Base-by-base conservation (phyloP, 2,888 invertebrate species). In the Didymodactylos carnosus region DNA sequence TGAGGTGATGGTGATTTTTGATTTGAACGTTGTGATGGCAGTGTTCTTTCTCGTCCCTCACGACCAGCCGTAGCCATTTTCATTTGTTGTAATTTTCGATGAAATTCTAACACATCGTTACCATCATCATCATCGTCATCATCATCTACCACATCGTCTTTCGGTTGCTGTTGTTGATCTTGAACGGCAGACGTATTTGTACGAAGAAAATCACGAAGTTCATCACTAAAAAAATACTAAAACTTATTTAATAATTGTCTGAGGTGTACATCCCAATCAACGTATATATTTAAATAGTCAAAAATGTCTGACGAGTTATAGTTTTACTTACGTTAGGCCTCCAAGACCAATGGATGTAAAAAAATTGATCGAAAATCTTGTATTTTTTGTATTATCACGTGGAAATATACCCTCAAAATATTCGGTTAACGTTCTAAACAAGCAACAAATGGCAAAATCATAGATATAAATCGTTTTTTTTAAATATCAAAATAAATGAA, bases 331-430 rank as follows among this genome's bases (percentile, higher is more conserved):
- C 86, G 97, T 98, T 2, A 98, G 85, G 0, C 94, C 95, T 74
- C 97, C 97, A 73, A 98, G 87, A 78, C 97, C 94, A 80, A 94
- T 94, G 0, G 93, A 91, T 0, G 94, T 94, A 83, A 95, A 95
- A 85, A 94, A 95, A 81, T 95, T 95, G 71, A 98, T 97, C 0
- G 97, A 91, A 85, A 98, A 98, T 80, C 97, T 86, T 0, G 95
- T 94, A 82, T 97, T 93, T 81, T 91, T 89, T 0, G 97, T 95
- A 85, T 94, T 91, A 81, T 97, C 94, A 74, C 92, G 87, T 0
- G 98, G 97, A 83, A 99, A 92, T 7, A 99, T 84, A 0, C 97
- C 95, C 41, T 88, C 88, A 84, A 97, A 94, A 35, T 90, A 90
- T 72, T 87, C 87, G 80, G 90, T 88, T 72, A 98, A 82, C 0